Evolutionary conservation across 2,113 vertebrate genomes (phyloP), one percentile per base, ranked within the genome.

Genomic region (Boulengeromyrus knoepffleri): DNA sequence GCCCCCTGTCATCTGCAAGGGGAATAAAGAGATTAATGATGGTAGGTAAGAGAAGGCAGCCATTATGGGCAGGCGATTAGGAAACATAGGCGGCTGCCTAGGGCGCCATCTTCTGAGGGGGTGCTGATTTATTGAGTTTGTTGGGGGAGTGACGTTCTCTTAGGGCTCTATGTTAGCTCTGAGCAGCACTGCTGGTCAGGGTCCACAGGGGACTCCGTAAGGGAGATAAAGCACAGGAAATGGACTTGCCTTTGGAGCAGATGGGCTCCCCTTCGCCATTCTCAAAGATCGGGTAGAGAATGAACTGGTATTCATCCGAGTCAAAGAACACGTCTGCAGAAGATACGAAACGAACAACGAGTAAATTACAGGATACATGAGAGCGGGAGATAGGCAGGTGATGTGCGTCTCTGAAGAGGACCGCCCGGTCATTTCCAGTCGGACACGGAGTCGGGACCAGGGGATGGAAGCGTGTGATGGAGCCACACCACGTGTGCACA

Each of bases 231-330:
- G 4, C 4, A 15, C 31, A 8, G 36, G 13, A 3, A 19, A 19
- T 42, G 49, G n/a, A 31, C 90, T 92, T 95, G 98, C 98, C 97
- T 96, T 89, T 94, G 46, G 95, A 91, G 88, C 95, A 96, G 1
- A 93, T 90, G 1, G 97, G 94, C 91, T 96, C 96, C 53, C 97
- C 97, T 90, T 98, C 96, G 91, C 97, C 97, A 92, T 96, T 97
- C 88, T 91, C 91, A 96, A 98, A 98, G 93, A 99, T 91, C 0
- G 98, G 97, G 87, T 96, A 97, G 92, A 99, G 93, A 93, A 93
- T 95, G 93, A 99, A 98, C 88, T 91, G 93, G 87, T 96, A 97
- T 77, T 97, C 96, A 90, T 98, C 97, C n/a, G 96, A 94, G n/a
- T 94, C 95, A 83, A 97, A 96, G 74, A 99, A 98, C 92, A 97